Evolutionary conservation across 2,113 vertebrate genomes (phyloP), one percentile per base, ranked within the genome.

Genomic region (Nibea coibor): DNA sequence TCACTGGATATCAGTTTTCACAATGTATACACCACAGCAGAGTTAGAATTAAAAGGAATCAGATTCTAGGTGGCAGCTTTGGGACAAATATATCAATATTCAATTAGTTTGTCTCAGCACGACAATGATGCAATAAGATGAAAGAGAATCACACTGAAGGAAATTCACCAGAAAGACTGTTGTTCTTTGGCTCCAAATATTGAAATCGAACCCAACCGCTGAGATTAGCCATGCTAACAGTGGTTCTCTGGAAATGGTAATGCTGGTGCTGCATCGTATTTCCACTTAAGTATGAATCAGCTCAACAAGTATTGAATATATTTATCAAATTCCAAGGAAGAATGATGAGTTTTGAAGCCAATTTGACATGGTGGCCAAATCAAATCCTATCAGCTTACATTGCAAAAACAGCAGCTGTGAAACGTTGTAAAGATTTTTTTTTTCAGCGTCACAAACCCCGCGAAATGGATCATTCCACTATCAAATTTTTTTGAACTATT

Each of bases 1-100:
- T 19, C 24, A 31, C 54, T 64, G 53, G 16, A 77, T 83, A 66
- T 69, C 58, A 15, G 15, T 35, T 80, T 62, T 64, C 65, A 53
- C 0, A 3, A 54, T 10, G 5, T 14, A n/a, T 16, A 19, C 67
- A 43, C 15, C 47, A 48, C 28, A 64, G 45, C 31, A 24, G n/a
- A 57, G 15, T 7, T 42, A 26, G 50, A 71, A 59, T 56, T 2
- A 17, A 24, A 24, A 56, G 9, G 20, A 45, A 20, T 66, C 59
- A 4, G 24, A 68, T 68, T 75, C 35, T 16, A 57, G 65, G 72
- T 57, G 58, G 51, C 39, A 66, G 39, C 26, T 80, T 68, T 54
- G 31, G 42, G 42, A 69, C 15, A 78, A 68, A 63, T 8, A 58
- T 4, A 1, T 35, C 16, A 24, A 10, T 62, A 35, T 35, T 35